A percentile compares a stretch with the other conserved stretches of the same genome.
Conservation (phyloP, 2,797 vertebrate species). For the Lacerta bilineata region DNA sequence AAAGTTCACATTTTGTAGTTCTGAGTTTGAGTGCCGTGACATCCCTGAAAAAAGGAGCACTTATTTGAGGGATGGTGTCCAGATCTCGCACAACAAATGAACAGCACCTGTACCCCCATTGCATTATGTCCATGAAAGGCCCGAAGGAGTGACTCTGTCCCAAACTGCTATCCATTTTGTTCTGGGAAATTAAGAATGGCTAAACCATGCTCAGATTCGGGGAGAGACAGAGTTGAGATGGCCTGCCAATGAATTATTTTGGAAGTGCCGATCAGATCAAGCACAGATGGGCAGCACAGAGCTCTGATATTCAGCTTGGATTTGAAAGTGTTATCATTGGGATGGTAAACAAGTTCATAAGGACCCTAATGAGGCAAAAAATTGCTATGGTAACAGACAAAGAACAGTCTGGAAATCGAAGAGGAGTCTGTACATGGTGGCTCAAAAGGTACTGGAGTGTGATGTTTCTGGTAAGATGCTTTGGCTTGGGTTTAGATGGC, state of each 20-base stretch:
- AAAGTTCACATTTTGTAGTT: not conserved
- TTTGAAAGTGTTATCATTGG: constrained; percentile 69
- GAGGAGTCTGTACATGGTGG: constrained; percentile 45
- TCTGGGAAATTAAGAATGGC: constrained; percentile 10
- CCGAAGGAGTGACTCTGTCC: not conserved
- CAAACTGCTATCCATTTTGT: constrained; percentile 6
- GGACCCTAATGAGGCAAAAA: constrained; percentile 68
- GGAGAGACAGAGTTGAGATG: constrained; percentile 27
- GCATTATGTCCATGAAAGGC: not conserved
- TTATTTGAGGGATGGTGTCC: not conserved
- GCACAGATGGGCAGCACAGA: constrained; percentile 74
- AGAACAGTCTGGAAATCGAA: constrained; percentile 66
- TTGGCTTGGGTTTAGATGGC: constrained; percentile 15
- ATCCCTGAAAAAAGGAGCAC: not conserved
- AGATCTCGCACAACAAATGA: not conserved
- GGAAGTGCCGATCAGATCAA: constrained; percentile 55
- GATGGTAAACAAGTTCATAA: constrained; percentile 76
- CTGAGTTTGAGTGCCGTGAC: not conserved
- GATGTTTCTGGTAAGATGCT: not conserved
- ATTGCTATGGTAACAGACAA: constrained; percentile 74
- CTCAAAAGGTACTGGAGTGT: not conserved
- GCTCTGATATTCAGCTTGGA: constrained; percentile 67
- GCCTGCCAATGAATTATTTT: constrained; percentile 59
- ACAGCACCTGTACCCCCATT: not conserved
- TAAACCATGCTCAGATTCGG: constrained; percentile 2